Evolutionary conservation across 2,113 vertebrate species (phyloP).

Genomic region (Chaetura pelagica): DNA sequence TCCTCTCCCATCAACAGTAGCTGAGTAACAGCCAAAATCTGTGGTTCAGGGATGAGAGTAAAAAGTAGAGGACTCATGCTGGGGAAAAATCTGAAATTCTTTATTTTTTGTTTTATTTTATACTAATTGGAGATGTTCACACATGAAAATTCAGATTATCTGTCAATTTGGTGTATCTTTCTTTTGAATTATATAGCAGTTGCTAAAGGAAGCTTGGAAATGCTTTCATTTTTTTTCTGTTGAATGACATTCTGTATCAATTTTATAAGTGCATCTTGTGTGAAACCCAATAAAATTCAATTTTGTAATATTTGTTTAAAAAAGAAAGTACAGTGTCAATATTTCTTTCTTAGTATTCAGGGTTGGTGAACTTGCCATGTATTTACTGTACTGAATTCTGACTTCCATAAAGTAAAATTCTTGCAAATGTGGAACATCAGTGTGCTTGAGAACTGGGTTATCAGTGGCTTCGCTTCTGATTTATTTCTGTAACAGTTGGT

Average conservation of each 20-base stretch:
- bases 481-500: not conserved
- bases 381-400: not conserved
- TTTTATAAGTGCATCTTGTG: slow-evolving; percentile 88
- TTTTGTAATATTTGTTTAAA: slow-evolving; percentile 87
- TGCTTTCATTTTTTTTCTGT: slow-evolving; percentile 71
- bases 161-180: slow-evolving; percentile 62
- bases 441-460: not conserved
- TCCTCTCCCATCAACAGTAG: not conserved
- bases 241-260: slow-evolving; percentile 81
- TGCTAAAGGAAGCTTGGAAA: slow-evolving; percentile 69
- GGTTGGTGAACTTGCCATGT: not conserved
- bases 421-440: fast-evolving
- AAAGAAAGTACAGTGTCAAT: slow-evolving; percentile 47
- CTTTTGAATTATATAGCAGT: slow-evolving; percentile 68
- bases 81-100: slow-evolving; percentile 37
- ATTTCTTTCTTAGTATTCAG: slow-evolving; percentile 49
- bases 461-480: not conserved
- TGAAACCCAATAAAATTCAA: slow-evolving; percentile 85
- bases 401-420: not conserved
- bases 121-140: slow-evolving; percentile 64
- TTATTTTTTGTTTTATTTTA: slow-evolving; percentile 50
- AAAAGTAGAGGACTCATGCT: not conserved
- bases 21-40: not conserved
- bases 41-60: slow-evolving; percentile 2
- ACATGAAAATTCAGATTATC: slow-evolving; percentile 55